Evolutionary conservation across 2,113 vertebrate genomes (phyloP).

Genomic region (Megaceryle maxima): DNA sequence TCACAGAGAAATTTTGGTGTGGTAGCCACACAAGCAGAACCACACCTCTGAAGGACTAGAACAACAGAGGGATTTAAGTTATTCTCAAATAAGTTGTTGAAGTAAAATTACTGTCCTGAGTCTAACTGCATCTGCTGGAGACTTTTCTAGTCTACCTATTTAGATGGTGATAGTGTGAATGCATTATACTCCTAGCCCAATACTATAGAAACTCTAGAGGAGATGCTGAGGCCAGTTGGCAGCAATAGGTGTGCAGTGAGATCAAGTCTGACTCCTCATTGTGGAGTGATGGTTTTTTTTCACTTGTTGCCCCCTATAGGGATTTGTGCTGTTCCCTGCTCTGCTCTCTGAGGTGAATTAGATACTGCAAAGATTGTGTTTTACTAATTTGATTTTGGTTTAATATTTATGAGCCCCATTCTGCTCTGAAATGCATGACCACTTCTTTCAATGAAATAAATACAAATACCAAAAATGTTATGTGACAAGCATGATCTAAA

Average conservation of each 20-base stretch:
- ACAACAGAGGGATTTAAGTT: neutral
- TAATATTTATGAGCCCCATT: neutral
- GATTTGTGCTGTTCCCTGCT: neutral
- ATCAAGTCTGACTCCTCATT: neutral
- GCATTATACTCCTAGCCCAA: too few relatives aligned
- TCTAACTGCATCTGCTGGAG: neutral
- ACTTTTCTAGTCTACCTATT: neutral
- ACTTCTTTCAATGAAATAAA: neutral
- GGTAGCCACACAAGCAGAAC: neutral
- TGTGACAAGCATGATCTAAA: neutral
- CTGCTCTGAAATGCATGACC: neutral
- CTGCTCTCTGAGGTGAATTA: neutral
- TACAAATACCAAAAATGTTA: neutral
- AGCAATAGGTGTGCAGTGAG: neutral
- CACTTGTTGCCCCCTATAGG: neutral
- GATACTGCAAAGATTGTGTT: neutral
- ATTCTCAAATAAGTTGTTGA: neutral
- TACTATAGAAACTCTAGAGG: neutral
- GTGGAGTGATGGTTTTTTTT: neutral
- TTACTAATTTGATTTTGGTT: neutral
- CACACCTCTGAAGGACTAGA: neutral
- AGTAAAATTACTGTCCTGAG: neutral
- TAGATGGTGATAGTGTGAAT: neutral
- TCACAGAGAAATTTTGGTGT: neutral
- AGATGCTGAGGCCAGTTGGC: neutral